A percentile compares a stretch with the other conserved stretches of the same genome.
Evolutionary conservation across 1,140 invertebrate species (phyloP).

Genomic region (Andrena cerasifolii): DNA sequence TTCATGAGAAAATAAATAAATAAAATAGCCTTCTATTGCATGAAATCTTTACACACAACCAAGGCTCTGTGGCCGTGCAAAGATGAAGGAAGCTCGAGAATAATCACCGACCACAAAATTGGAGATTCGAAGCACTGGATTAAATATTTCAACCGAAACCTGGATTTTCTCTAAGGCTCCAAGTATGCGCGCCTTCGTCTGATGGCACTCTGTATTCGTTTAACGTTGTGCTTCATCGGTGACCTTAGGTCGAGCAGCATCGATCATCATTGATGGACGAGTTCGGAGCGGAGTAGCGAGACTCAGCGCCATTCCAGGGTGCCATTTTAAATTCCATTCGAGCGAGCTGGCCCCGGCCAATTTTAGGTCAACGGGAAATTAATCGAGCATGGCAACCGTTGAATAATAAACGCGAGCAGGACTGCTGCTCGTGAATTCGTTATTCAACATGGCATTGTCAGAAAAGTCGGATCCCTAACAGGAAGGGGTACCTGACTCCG

Average conservation of each 20-base stretch:
- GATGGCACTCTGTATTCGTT: too few relatives aligned
- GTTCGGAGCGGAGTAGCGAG: not conserved
- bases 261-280: not conserved
- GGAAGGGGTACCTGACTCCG: not conserved
- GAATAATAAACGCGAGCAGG: conserved; percentile 34
- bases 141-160: too few relatives aligned
- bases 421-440: conserved; percentile 20
- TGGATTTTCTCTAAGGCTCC: too few relatives aligned
- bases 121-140: too few relatives aligned
- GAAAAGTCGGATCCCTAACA: not conserved
- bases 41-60: too few relatives aligned
- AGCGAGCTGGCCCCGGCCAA: not conserved
- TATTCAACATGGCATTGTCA: conserved; percentile 19
- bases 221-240: too few relatives aligned
- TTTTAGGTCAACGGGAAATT: conserved; percentile 40
- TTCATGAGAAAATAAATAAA: too few relatives aligned
- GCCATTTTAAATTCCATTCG: conserved; percentile 31
- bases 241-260: not conserved
- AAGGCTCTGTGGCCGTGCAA: too few relatives aligned
- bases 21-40: too few relatives aligned
- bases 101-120: too few relatives aligned
- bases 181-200: too few relatives aligned
- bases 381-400: conserved; percentile 22
- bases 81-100: too few relatives aligned
- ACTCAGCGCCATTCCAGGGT: not conserved